A percentile compares a stretch with the other conserved stretches of the same genome.
These are phyloP conservation scores for Auanema freiburgensis DNA, from an alignment of 2,888 invertebrate species.

Conservation along the genomic window DNA sequence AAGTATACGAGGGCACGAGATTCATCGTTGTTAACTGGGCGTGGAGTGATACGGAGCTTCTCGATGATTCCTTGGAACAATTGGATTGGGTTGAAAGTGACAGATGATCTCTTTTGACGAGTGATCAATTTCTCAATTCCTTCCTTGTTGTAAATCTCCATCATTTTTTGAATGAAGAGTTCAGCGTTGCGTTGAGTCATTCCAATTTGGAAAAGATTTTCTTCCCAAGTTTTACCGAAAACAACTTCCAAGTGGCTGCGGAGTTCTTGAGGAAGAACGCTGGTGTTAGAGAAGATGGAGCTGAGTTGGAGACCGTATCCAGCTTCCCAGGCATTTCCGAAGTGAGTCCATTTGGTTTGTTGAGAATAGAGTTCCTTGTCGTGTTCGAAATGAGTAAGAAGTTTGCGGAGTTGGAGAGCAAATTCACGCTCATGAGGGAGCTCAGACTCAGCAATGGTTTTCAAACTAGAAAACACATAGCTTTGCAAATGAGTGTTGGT, in stretches of 20 bases:
- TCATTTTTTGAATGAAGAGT: background rate
- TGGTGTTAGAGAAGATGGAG: constrained; percentile 49
- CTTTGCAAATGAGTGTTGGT: constrained; percentile 6
- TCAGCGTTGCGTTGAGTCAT: constrained; percentile 30
- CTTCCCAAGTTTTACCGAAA: constrained; percentile 48
- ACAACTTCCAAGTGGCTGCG: constrained; percentile 45
- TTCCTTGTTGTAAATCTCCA: constrained; percentile 14
- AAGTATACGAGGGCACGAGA: constrained; percentile 42
- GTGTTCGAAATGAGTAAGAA: background rate
- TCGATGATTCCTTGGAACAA: constrained; percentile 32
- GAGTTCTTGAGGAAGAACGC: constrained; percentile 48
- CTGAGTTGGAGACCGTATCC: constrained; percentile 32
- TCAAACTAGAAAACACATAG: constrained; percentile 48
- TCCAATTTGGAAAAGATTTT: constrained; percentile 39
- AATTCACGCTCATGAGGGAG: constrained; percentile 44
- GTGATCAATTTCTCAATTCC: constrained; percentile 40
- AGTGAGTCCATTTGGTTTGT: background rate
- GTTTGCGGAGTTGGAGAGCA: constrained; percentile 8
- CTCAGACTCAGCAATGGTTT: constrained; percentile 40
- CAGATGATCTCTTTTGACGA: constrained; percentile 37
- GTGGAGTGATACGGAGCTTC: constrained; percentile 35
- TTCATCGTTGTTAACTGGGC: constrained; percentile 27
- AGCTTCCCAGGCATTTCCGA: constrained; percentile 2
- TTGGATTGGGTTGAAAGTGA: constrained; percentile 34
- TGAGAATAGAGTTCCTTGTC: too few relatives aligned